Conservation (phyloP, 2,888 invertebrate species). For the Macrostomum cliftonense region DNA sequence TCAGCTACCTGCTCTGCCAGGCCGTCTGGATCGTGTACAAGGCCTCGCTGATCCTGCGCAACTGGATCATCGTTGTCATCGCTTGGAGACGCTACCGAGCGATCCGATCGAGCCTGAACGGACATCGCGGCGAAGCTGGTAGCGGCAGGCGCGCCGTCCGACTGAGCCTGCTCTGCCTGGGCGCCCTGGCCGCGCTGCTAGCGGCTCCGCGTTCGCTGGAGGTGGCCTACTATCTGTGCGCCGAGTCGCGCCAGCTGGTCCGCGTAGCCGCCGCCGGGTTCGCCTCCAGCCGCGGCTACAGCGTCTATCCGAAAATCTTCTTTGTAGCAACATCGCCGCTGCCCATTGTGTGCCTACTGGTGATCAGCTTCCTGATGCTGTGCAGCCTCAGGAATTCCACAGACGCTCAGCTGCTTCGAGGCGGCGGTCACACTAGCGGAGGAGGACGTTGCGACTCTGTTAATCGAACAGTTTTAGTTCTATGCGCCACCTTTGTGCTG, state of each 20-base stretch:
- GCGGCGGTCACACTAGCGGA: too few species aligned
- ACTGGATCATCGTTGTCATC: conserved; percentile 7
- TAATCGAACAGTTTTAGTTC: conserved; percentile 6
- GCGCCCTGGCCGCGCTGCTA: background rate
- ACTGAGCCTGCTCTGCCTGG: background rate
- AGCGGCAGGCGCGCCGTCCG: background rate
- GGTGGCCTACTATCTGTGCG: background rate
- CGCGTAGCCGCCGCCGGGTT: background rate
- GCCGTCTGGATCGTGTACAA: conserved; percentile 6
- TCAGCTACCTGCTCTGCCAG: conserved; percentile 3
- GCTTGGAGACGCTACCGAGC: conserved; percentile 8
- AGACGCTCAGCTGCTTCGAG: too few species aligned
- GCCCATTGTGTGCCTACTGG: conserved; percentile 3
- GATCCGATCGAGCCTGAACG: background rate
- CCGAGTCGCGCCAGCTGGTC: background rate
- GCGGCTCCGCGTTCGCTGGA: conserved; percentile 3
- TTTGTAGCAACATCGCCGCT: conserved; percentile 4
- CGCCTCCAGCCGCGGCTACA: background rate
- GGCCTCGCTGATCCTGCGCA: conserved; percentile 3
- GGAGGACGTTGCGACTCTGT: background rate
- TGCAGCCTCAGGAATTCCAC: background rate
- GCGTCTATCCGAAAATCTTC: conserved; percentile 6
- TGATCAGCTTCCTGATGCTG: background rate
- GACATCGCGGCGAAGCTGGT: too few species aligned
- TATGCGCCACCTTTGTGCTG: conserved; percentile 3